A percentile compares a stretch with the other conserved stretches of the same genome.
Evolutionary conservation across 2,113 vertebrate species (phyloP).

Genomic region (Chitala chitala): DNA sequence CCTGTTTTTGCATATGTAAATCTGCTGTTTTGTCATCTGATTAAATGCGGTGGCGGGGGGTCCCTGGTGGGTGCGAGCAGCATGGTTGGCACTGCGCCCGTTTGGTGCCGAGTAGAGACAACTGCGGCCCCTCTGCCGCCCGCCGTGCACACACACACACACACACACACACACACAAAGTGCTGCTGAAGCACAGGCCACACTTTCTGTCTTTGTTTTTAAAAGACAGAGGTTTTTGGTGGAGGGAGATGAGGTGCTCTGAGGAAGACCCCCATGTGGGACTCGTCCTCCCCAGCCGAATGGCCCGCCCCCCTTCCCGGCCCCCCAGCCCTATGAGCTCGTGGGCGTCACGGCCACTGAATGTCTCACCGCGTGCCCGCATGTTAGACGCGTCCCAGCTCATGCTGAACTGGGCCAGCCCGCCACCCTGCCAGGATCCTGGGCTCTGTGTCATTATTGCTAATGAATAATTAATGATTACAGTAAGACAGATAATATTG

Average conservation of each 20-base stretch:
- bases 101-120: conserved; percentile 64
- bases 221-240: conserved; percentile 36
- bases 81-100: conserved; percentile 68
- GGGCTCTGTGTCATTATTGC: background rate
- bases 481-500: background rate
- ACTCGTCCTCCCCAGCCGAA: conserved; percentile 69
- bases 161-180: no score
- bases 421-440: background rate
- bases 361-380: background rate
- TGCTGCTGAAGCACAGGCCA: conserved; percentile 33
- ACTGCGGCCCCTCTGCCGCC: conserved; percentile 55
- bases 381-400: background rate
- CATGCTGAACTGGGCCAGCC: no score
- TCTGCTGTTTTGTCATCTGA: conserved; percentile 92
- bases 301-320: conserved; percentile 84
- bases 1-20: conserved; percentile 88
- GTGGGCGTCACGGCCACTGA: background rate
- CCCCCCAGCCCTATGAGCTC: conserved; percentile 68
- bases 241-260: conserved; percentile 63
- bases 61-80: conserved; percentile 76
- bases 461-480: background rate
- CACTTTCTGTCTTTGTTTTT: conserved; percentile 66
- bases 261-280: conserved; percentile 62
- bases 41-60: conserved; percentile 71
- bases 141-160: conserved; percentile 47